Percentiles rank a stretch among this genome's conserved stretches.
phyloP scores from a whole-genome alignment of 2,888 invertebrate genomes.

The Baccha elongata region DNA sequence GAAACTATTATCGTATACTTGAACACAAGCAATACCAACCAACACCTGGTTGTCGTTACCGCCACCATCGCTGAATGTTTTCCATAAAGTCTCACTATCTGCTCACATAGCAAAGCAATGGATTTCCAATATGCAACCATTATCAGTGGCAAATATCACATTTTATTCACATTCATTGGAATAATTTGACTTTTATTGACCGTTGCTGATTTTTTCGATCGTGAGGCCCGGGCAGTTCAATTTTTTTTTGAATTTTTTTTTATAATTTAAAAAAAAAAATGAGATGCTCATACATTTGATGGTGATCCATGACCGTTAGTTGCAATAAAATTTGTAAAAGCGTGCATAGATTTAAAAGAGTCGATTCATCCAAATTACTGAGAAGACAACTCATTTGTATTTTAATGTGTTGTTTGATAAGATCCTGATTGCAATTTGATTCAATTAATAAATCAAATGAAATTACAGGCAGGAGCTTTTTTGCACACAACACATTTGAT shows the following conservation, averaged over 20 bases:
- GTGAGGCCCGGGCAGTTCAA: conserved; percentile 15
- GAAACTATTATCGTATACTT: conserved; percentile 36
- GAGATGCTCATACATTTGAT: conserved; percentile 11
- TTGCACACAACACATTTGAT: too few species aligned
- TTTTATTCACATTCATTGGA: conserved; percentile 56
- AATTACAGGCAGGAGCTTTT: too few species aligned
- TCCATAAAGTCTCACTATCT: background rate
- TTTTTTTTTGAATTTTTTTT: background rate
- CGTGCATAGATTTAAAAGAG: background rate
- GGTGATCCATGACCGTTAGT: background rate
- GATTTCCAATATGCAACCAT: conserved; percentile 31
- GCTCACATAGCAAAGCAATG: conserved; percentile 47
- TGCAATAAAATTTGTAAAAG: background rate
- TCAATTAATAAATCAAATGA: conserved; percentile 51
- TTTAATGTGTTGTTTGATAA: conserved; percentile 42
- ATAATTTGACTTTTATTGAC: conserved; percentile 66
- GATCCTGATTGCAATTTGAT: conserved; percentile 52
- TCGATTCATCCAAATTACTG: conserved; percentile 38
- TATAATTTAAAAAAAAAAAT: background rate
- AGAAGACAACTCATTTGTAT: conserved; percentile 54
- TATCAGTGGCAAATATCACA: conserved; percentile 52
- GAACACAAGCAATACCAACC: conserved; percentile 13
- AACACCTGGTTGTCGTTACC: conserved; percentile 54
- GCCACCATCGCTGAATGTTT: background rate
- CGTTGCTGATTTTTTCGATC: conserved; percentile 27